Base-by-base conservation (phyloP, 2,888 invertebrate genomes). In the Pyralis farinalis region DNA sequence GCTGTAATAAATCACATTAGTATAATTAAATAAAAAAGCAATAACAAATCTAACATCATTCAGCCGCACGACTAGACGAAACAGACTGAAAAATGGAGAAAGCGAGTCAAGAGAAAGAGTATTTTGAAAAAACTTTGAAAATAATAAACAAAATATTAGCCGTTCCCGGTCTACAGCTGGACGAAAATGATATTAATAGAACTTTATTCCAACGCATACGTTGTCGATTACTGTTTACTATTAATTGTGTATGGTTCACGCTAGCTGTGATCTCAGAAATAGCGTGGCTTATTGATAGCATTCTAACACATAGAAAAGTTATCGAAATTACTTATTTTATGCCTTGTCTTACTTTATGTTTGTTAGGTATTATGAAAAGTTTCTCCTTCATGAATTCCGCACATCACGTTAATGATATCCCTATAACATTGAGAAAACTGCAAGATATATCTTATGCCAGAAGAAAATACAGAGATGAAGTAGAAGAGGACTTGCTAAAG, bases 321-420 rank as follows among this genome's bases (percentile, higher is more conserved):
- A 40, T 59, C 9, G 55, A 69, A 31, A 46, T 71, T 0, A 69
- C 73, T 7, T 63, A 57, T 34, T 44, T 62, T 28, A 29, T 65
- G 1, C 74, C 76, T 0, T 70, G 73, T 20, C 34, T 65, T 0
- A 61, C 57, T 1, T 21, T 70, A 1, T 58, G 63, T 12, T 7
- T 65, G 0, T 51, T 76, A 4, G 73, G 63, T 1, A 42, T 52
- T 34, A 38, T 53, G 0, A 77, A 72, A 51, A 42, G 65, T 1
- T 66, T 43, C 33, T 66, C 42, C 25, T 57, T 66, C n/a, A 35
- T 73, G 1, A 52, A 50, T 20, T 37, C 70, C 16, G 49, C 51
- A 3, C 40, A 60, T 28, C 36, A 55, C 5, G 60, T 69, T 3
- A 49, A 47, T 10, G 60, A 71, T 7, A 38, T 70, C 7, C 49